Conservation (phyloP, 2,113 vertebrate genomes). For the Glaucomys volans region DNA sequence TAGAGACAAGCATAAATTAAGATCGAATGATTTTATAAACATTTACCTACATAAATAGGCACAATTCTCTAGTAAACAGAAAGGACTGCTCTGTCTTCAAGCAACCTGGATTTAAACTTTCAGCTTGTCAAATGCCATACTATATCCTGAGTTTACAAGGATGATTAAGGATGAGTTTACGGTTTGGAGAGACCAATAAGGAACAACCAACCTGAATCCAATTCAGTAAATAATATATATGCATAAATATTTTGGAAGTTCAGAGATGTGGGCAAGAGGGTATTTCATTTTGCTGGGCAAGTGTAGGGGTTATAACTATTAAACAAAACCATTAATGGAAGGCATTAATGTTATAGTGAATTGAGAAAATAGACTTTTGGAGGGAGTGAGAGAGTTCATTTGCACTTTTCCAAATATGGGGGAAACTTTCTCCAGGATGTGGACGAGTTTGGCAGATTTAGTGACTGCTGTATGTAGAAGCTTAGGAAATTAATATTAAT, state of each 20-base stretch:
- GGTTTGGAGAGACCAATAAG: not conserved
- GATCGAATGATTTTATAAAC: not conserved
- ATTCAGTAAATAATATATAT: not conserved
- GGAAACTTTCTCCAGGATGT: not conserved
- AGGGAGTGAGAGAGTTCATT: not conserved
- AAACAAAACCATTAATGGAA: conserved; percentile 30
- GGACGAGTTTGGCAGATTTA: conserved; percentile 7
- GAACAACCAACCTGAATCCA: not conserved
- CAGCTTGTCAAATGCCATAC: not conserved
- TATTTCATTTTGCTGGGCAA: not conserved
- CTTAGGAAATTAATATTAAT: conserved; percentile 11
- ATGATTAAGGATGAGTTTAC: not conserved
- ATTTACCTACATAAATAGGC: not conserved
- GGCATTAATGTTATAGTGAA: not conserved
- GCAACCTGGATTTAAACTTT: conserved; percentile 46
- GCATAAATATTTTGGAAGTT: not conserved
- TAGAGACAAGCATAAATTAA: conserved; percentile 25
- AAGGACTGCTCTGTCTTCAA: not conserved
- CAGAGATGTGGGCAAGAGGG: not conserved
- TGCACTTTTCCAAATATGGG: not conserved
- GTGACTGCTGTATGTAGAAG: not conserved
- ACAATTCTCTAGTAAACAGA: not conserved
- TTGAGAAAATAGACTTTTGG: not conserved
- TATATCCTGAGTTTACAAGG: not conserved
- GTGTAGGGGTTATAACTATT: not conserved